Evolutionary conservation across 64 coral and sea anemone genomes (phyloP).

Genomic region (Catalaphyllia jardinei): DNA sequence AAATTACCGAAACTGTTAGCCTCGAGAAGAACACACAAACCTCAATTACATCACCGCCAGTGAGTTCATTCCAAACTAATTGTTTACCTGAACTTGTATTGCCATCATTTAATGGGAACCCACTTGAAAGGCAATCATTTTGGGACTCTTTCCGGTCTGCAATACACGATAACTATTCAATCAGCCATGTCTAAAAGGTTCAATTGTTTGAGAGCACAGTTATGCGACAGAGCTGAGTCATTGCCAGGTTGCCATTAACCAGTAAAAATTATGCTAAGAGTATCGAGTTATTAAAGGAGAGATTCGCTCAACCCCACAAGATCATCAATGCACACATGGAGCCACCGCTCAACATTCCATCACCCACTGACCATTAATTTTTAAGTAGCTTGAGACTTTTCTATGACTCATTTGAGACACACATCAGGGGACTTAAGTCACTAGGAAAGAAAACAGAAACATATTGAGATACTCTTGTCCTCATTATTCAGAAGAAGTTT

Average conservation of each 20-base stretch:
- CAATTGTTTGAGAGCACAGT: conserved; percentile 57
- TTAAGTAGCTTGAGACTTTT: conserved; percentile 43
- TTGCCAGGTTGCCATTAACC: conserved; percentile 28
- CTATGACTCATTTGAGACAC: conserved; percentile 51
- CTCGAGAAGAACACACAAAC: not conserved
- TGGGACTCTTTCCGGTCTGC: conserved; percentile 56
- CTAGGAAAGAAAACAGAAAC: conserved; percentile 35
- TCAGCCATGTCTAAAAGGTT: conserved; percentile 44
- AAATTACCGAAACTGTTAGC: not conserved
- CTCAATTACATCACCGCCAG: no score
- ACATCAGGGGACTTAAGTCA: conserved; percentile 55
- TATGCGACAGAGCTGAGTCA: conserved; percentile 3
- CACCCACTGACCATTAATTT: conserved; percentile 27
- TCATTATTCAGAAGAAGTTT: conserved; percentile 46
- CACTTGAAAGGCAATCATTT: conserved; percentile 38
- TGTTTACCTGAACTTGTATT: conserved; percentile 16
- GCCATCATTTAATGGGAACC: conserved; percentile 31
- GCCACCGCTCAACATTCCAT: conserved; percentile 10
- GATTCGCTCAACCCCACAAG: conserved; percentile 58
- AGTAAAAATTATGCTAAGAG: conserved; percentile 32
- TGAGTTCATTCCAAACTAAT: not conserved
- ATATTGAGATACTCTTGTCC: conserved; percentile 58
- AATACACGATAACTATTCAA: conserved; percentile 13
- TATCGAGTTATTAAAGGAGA: conserved; percentile 5
- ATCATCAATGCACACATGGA: conserved; percentile 45